A percentile compares a stretch with the other conserved stretches of the same genome.
These are phyloP conservation scores for Chinchilla lanigera DNA, from an alignment of 2,113 vertebrate species.

Conservation along the genomic window DNA sequence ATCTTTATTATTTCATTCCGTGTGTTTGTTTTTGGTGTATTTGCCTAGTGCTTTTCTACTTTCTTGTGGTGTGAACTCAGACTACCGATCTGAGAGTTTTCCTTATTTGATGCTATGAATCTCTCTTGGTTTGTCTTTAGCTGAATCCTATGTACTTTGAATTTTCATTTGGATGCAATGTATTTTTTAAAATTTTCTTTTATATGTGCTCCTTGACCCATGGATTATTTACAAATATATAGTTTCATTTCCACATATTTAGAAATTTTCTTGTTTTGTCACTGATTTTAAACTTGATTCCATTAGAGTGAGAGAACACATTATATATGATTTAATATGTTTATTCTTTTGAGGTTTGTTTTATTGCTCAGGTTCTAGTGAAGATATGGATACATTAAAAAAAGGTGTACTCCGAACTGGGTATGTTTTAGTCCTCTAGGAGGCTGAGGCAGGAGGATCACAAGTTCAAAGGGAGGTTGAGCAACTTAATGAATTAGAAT, in stretches of 20 bases:
- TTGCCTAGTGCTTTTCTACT: neutral
- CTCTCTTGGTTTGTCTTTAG: neutral
- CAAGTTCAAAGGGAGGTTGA: neutral
- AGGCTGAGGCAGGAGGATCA: neutral
- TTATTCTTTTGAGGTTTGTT: neutral
- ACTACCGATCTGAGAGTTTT: neutral
- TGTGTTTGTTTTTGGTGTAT: neutral
- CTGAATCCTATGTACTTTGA: neutral
- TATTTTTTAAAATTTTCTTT: neutral
- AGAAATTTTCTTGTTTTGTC: neutral
- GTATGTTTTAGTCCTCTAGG: neutral
- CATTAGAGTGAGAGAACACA: neutral
- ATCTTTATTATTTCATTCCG: neutral
- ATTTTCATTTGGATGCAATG: neutral
- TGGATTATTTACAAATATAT: neutral
- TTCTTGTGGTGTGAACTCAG: neutral
- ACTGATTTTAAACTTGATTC: neutral
- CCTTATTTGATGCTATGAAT: neutral
- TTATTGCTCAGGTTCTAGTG: neutral
- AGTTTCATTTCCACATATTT: neutral
- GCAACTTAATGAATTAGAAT: neutral
- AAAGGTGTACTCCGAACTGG: neutral
- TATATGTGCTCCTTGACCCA: neutral
- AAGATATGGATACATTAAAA: neutral
- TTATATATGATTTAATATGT: neutral